phyloP scores from a whole-genome alignment of 2,888 invertebrate species.

The Zhuqinia jingwanae region DNA sequence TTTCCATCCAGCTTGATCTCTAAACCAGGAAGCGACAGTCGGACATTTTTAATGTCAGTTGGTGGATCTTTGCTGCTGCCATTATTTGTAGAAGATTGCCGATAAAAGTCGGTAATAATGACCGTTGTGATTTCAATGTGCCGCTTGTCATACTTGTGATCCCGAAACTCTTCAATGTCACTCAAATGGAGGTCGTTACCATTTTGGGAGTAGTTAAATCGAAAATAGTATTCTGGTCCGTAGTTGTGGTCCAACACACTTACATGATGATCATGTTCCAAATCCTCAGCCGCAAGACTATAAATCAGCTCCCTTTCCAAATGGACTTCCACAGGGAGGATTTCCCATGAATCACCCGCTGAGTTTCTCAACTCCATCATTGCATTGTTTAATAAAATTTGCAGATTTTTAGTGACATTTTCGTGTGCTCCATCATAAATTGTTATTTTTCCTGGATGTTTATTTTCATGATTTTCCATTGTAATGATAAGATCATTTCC shows the following conservation, averaged over 20 bases:
- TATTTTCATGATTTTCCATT: slow-evolving; percentile 3
- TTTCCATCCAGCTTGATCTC: too few species aligned
- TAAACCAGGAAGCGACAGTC: too few species aligned
- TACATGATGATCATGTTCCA: slow-evolving; percentile 29
- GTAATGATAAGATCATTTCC: not conserved
- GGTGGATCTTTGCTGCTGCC: too few species aligned
- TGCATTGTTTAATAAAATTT: slow-evolving; percentile 1
- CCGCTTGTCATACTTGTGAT: not conserved
- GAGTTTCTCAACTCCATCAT: slow-evolving; percentile 9
- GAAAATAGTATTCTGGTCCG: not conserved
- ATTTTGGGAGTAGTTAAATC: not conserved
- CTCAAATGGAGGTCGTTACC: not conserved
- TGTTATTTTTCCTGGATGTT: slow-evolving; percentile 17
- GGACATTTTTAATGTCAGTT: too few species aligned
- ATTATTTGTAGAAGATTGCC: not conserved
- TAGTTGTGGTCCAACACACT: not conserved
- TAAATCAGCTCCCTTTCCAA: not conserved
- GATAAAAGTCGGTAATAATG: not conserved
- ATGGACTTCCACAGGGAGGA: not conserved
- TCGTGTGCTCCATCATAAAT: not conserved
- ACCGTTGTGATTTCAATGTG: slow-evolving; percentile 7
- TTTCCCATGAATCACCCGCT: not conserved
- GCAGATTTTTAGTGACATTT: not conserved
- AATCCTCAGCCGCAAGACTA: slow-evolving; percentile 20
- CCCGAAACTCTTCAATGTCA: not conserved